These are phyloP conservation scores for Saturnia pavonia DNA, from an alignment of 2,888 invertebrate species.

Conservation along the genomic window DNA sequence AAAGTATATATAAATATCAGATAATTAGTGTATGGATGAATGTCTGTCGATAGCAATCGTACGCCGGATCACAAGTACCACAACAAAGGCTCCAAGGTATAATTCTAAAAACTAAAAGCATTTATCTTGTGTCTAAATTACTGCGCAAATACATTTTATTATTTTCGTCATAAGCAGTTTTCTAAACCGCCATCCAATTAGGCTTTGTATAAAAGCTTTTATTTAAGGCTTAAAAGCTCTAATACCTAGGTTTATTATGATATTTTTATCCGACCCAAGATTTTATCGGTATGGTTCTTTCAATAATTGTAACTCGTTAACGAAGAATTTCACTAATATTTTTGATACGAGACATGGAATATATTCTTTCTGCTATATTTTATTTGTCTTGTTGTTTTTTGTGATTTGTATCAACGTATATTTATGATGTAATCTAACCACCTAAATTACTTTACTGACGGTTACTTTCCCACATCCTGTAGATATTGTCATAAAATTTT, in stretches of 20 bases:
- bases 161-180: conserved; percentile 45
- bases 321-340: conserved; percentile 25
- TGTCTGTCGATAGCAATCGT: not conserved
- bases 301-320: conserved; percentile 15
- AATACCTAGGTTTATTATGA: conserved; percentile 31
- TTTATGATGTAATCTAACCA: too few species aligned
- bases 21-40: not conserved
- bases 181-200: conserved; percentile 48
- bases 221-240: conserved; percentile 32
- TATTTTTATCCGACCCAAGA: conserved; percentile 30
- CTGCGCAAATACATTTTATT: conserved; percentile 24
- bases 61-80: not conserved
- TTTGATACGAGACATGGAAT: not conserved
- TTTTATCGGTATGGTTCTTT: not conserved
- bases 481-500: not conserved
- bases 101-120: conserved; percentile 15
- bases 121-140: conserved; percentile 19
- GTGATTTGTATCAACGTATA: too few species aligned
- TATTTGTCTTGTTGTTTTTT: not conserved
- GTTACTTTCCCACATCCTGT: not conserved
- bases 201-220: conserved; percentile 39
- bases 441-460: too few species aligned
- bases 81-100: not conserved
- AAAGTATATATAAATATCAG: too few species aligned
- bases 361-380: not conserved